phyloP scores from a whole-genome alignment of 2,797 vertebrate genomes.

The Enteromius paludinosus region DNA sequence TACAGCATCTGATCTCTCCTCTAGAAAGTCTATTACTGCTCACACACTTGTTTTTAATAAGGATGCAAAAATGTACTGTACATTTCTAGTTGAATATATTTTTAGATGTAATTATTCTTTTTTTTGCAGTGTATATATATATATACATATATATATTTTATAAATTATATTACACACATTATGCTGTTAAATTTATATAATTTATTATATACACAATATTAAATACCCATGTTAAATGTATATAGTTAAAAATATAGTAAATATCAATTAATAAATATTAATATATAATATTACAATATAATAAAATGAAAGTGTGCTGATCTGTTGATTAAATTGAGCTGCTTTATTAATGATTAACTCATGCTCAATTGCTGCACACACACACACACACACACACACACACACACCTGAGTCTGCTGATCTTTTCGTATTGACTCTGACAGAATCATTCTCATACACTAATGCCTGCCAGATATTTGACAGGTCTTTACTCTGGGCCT shows the following conservation, averaged over 20 bases:
- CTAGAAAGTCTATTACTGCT: background rate
- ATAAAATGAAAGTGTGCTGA: background rate
- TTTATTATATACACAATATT: background rate
- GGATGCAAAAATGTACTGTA: background rate
- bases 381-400: background rate
- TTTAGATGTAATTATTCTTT: too few relatives aligned
- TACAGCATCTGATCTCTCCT: background rate
- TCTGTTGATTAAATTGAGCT: background rate
- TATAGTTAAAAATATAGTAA: background rate
- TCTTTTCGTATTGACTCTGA: conserved; percentile 30
- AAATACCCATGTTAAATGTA: background rate
- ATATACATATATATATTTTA: background rate
- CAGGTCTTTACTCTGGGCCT: conserved; percentile 38
- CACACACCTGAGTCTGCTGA: conserved; percentile 13
- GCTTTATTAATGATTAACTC: conserved; percentile 8
- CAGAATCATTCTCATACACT: conserved; percentile 37
- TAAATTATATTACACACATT: background rate
- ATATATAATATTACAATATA: too few relatives aligned
- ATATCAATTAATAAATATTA: too few relatives aligned
- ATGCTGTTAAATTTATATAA: background rate
- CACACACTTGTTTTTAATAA: background rate
- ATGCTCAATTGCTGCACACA: conserved; percentile 10
- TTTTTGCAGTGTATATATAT: background rate
- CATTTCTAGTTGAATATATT: background rate
- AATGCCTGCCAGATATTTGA: conserved; percentile 38